These are phyloP conservation scores for Camponotus pennsylvanicus DNA, from an alignment of 1,140 invertebrate species.

Conservation along the genomic window DNA sequence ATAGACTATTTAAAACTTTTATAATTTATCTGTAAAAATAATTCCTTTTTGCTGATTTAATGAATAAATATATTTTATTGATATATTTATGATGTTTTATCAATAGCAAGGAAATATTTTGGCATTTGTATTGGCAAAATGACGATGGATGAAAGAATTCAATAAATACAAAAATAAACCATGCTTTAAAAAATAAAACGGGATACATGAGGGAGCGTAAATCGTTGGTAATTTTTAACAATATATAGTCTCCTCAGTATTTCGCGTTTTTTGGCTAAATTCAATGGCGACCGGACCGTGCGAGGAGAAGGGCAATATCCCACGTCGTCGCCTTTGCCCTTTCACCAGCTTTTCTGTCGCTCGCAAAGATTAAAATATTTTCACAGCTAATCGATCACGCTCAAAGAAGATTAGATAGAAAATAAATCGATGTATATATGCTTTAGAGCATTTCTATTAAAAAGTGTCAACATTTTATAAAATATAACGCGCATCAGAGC, in stretches of 20 bases:
- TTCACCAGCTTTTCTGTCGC: background rate
- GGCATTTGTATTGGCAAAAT: background rate
- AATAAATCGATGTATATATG: background rate
- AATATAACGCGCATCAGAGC: no score
- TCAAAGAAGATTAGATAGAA: constrained; percentile 33
- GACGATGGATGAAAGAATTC: no score
- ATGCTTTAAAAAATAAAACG: background rate
- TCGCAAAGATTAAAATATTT: constrained; percentile 8
- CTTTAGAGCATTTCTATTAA: background rate
- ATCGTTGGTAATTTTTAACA: background rate
- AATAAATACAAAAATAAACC: background rate
- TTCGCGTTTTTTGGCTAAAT: background rate
- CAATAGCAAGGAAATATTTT: background rate
- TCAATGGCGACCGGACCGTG: background rate
- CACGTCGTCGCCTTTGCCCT: constrained; percentile 17
- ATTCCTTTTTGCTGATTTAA: background rate
- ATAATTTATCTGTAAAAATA: background rate
- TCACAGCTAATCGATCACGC: background rate
- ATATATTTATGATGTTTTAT: constrained; percentile 3
- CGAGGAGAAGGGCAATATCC: background rate
- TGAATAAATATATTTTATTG: constrained; percentile 2
- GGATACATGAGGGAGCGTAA: background rate
- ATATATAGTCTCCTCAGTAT: background rate
- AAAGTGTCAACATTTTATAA: background rate
- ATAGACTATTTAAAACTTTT: background rate